These are phyloP conservation scores for Oncorhynchus nerka DNA, from an alignment of 2,113 vertebrate species.

Conservation along the genomic window DNA sequence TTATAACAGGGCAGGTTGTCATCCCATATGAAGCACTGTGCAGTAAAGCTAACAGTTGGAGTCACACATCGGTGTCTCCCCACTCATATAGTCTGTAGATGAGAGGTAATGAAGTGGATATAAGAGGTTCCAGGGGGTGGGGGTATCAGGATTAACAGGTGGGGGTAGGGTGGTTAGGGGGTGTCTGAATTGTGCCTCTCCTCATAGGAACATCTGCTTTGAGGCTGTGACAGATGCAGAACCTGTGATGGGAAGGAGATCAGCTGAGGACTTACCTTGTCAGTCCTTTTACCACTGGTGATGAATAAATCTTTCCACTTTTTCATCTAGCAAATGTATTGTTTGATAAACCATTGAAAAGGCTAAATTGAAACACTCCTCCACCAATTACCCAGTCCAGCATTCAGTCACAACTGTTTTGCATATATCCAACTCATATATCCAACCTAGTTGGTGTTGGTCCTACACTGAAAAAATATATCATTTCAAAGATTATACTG, in stretches of 20 bases:
- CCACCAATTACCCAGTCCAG: background rate
- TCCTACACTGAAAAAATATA: too few relatives aligned
- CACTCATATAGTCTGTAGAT: too few relatives aligned
- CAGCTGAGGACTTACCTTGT: too few relatives aligned
- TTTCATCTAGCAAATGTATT: background rate
- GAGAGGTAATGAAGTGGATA: too few relatives aligned
- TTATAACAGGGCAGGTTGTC: background rate
- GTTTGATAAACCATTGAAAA: background rate
- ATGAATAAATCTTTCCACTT: constrained; percentile 10
- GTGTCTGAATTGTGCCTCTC: constrained; percentile 58
- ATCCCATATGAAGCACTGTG: too few relatives aligned
- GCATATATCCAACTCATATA: background rate
- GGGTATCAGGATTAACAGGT: background rate
- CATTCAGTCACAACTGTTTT: too few relatives aligned
- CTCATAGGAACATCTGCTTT: constrained; percentile 68
- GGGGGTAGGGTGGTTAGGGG: constrained; percentile 13
- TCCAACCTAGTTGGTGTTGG: too few relatives aligned
- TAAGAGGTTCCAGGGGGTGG: background rate
- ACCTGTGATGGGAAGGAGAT: constrained; percentile 41
- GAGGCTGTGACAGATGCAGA: constrained; percentile 65
- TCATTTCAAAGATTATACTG: too few relatives aligned
- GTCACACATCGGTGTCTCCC: too few relatives aligned
- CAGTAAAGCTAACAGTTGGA: too few relatives aligned
- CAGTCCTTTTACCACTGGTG: background rate
- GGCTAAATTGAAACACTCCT: background rate